Percentiles rank a stretch among this genome's conserved stretches.
Evolutionary conservation across 2,888 invertebrate species (phyloP).

Genomic region (Calephelis perditalis): DNA sequence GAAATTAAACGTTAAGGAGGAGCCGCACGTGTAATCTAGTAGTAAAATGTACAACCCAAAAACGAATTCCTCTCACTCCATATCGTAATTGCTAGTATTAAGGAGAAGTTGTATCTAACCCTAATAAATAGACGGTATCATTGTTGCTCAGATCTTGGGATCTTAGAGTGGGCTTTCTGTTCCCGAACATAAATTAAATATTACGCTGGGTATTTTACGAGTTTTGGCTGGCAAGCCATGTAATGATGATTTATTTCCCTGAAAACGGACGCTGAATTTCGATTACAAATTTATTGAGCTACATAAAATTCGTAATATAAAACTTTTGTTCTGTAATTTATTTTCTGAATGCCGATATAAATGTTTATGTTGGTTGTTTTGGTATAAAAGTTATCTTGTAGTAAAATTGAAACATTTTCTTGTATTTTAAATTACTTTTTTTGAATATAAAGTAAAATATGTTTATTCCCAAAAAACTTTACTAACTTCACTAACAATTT

Average conservation of each 20-base stretch:
- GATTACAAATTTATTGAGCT: constrained; percentile 7
- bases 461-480: too few relatives aligned
- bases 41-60: not conserved
- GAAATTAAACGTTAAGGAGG: too few relatives aligned
- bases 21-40: too few relatives aligned
- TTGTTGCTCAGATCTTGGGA: constrained; percentile 6
- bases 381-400: too few relatives aligned
- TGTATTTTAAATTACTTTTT: too few relatives aligned
- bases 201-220: constrained; percentile 4
- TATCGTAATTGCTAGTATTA: constrained; percentile 10
- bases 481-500: too few relatives aligned
- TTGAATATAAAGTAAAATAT: too few relatives aligned
- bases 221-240: constrained; percentile 3
- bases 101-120: constrained; percentile 4
- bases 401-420: too few relatives aligned
- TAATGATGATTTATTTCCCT: constrained; percentile 5
- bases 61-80: not conserved
- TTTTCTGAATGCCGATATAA: not conserved
- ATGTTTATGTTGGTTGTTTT: too few relatives aligned
- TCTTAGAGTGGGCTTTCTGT: constrained; percentile 10
- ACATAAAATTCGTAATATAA: constrained; percentile 1
- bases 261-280: constrained; percentile 4
- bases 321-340: constrained; percentile 4
- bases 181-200: constrained; percentile 7
- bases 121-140: constrained; percentile 5